Evolutionary conservation across 2,888 invertebrate species (phyloP).

Genomic region (Orthonevra nobilis): DNA sequence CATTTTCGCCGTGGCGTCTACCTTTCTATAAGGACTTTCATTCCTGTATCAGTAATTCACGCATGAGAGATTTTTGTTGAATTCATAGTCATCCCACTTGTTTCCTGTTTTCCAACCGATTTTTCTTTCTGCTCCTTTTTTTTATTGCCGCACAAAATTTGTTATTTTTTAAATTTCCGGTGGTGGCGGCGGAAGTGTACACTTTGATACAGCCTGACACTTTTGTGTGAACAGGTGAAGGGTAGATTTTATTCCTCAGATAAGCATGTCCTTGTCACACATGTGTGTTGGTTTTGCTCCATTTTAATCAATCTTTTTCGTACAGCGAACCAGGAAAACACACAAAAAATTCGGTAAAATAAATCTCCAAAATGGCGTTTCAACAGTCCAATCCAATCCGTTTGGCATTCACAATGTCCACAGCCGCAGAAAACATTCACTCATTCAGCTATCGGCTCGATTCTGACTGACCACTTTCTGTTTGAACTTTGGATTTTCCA

Average conservation of each 20-base stretch:
- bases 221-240: slow-evolving; percentile 65
- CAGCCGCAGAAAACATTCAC: background rate
- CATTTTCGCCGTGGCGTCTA: slow-evolving; percentile 11
- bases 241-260: slow-evolving; percentile 56
- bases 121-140: slow-evolving; percentile 5
- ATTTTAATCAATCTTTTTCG: slow-evolving; percentile 61
- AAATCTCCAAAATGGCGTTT: slow-evolving; percentile 67
- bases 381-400: slow-evolving; percentile 61
- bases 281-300: slow-evolving; percentile 28
- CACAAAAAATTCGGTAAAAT: slow-evolving; percentile 18
- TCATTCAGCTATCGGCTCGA: slow-evolving; percentile 15
- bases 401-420: background rate
- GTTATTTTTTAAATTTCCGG: slow-evolving; percentile 57
- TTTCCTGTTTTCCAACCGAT: slow-evolving; percentile 24
- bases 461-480: slow-evolving; percentile 64
- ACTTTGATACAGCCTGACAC: slow-evolving; percentile 67
- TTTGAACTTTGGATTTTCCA: slow-evolving; percentile 71
- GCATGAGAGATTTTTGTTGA: slow-evolving; percentile 61
- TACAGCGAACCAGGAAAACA: background rate
- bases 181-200: slow-evolving; percentile 62
- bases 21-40: slow-evolving; percentile 47
- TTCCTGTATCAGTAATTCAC: slow-evolving; percentile 64
- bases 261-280: slow-evolving; percentile 51
- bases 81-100: slow-evolving; percentile 37
- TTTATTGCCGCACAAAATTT: background rate